Conservation (phyloP, 2,797 vertebrate species). For the Tapera naevia region DNA sequence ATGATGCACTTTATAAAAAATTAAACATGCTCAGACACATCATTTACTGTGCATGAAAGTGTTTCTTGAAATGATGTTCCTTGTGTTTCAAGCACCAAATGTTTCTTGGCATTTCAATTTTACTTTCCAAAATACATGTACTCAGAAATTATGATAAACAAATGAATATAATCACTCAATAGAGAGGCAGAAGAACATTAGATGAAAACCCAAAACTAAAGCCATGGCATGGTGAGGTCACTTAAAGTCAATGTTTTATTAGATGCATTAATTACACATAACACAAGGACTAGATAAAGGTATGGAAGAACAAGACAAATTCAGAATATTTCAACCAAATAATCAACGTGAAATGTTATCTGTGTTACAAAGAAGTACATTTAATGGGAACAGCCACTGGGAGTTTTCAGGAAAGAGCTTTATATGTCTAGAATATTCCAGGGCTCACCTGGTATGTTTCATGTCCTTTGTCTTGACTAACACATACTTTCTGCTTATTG, state of each 20-base stretch:
- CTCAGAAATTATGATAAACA: not conserved
- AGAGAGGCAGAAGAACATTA: not conserved
- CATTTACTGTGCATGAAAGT: not conserved
- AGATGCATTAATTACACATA: not conserved
- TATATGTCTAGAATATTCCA: not conserved
- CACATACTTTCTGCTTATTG: accelerated
- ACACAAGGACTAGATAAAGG: not conserved
- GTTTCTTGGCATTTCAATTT: not conserved
- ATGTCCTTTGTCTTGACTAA: not conserved
- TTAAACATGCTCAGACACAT: not conserved
- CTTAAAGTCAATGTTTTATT: not conserved
- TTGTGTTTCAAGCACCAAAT: no score
- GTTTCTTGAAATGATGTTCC: not conserved
- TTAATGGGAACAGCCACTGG: not conserved
- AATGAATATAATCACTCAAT: not conserved
- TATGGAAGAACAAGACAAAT: not conserved
- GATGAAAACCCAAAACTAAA: not conserved
- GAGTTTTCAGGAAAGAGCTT: not conserved
- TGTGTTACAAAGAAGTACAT: not conserved
- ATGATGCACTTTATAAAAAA: conserved; percentile 20
- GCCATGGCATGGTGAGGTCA: not conserved
- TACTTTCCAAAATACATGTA: not conserved
- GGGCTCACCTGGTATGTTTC: not conserved
- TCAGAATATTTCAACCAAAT: not conserved
- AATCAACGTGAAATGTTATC: not conserved